Evolutionary conservation across 2,113 vertebrate genomes (phyloP), one percentile per base, ranked within the genome.

Genomic region (Corapipo altera): DNA sequence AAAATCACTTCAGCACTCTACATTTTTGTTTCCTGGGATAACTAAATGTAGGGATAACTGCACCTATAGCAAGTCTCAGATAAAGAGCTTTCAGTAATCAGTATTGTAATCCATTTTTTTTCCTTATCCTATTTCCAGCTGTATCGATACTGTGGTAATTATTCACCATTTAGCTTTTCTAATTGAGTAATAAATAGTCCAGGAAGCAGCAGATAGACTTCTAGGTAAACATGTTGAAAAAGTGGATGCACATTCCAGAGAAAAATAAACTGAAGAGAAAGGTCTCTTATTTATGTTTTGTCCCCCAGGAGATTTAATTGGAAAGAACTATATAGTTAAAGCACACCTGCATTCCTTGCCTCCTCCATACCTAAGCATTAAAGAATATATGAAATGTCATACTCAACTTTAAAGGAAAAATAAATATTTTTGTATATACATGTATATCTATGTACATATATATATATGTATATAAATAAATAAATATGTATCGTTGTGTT

Each of bases 141-240:
- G 16, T 92, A 91, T 91, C 2, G 0, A 95, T 93, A 94, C 41
- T 72, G 15, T 84, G 61, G 65, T 54, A 91, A 90, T 96, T 86
- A 88, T 89, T 96, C 76, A 89, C 41, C 73, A 91, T 69, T 78
- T 85, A 93, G 46, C 54, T 93, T 73, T 91, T 79, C 54, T 94
- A 91, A 95, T 69, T 89, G 86, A 69, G 30, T 70, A 96, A 91
- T 85, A 93, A 91, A 87, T 78, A 93, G 86, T 85, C 58, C 66
- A 85, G 70, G 76, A 93, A 94, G 58, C 83, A 79, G 66, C 52
- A 93, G 49, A 88, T 4, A 91, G 66, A 89, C 49, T 88, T 95
- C 43, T 66, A 54, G 62, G 58, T 37, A 95, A 96, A 69, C 21
- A 21, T 32, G 22, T n/a, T 62, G 44, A 65, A 84, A 88, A 92